phyloP scores from a whole-genome alignment of 2,888 invertebrate species.

The Acanthopleura granulata region DNA sequence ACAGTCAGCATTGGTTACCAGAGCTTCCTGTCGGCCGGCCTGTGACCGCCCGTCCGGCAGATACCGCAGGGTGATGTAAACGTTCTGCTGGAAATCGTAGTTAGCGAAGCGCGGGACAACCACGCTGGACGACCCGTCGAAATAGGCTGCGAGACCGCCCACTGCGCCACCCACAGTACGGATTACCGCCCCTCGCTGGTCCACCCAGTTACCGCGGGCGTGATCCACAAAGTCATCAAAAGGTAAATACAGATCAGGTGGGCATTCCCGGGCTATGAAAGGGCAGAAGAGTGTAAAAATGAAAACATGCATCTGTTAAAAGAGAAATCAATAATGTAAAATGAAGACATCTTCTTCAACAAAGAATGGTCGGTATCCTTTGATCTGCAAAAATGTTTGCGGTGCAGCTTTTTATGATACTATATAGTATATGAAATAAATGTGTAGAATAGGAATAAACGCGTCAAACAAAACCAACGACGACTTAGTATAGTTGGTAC shows the following conservation, averaged over 20 bases:
- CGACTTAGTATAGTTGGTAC: too few relatives aligned
- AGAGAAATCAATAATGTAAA: too few relatives aligned
- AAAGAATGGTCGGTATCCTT: too few relatives aligned
- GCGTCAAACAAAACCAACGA: too few relatives aligned
- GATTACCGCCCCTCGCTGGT: not conserved
- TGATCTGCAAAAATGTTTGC: too few relatives aligned
- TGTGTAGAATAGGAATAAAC: too few relatives aligned
- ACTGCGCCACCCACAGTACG: not conserved
- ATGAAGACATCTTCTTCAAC: too few relatives aligned
- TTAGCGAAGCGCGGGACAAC: slow-evolving; percentile 2
- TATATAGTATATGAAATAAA: too few relatives aligned
- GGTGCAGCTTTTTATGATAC: too few relatives aligned
- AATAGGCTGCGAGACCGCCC: slow-evolving; percentile 6
- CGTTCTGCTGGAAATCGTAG: slow-evolving; percentile 9
- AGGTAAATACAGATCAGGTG: slow-evolving; percentile 2
- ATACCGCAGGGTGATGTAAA: not conserved
- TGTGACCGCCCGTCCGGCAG: not conserved
- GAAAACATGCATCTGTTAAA: not conserved
- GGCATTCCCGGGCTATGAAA: not conserved
- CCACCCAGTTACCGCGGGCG: slow-evolving; percentile 1
- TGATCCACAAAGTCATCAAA: slow-evolving; percentile 19
- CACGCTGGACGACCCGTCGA: not conserved
- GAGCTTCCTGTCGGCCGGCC: not conserved
- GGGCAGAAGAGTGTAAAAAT: not conserved
- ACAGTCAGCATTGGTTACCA: slow-evolving; percentile 16